Evolutionary conservation across 2,888 invertebrate genomes (phyloP).

Genomic region (Hyalella azteca): DNA sequence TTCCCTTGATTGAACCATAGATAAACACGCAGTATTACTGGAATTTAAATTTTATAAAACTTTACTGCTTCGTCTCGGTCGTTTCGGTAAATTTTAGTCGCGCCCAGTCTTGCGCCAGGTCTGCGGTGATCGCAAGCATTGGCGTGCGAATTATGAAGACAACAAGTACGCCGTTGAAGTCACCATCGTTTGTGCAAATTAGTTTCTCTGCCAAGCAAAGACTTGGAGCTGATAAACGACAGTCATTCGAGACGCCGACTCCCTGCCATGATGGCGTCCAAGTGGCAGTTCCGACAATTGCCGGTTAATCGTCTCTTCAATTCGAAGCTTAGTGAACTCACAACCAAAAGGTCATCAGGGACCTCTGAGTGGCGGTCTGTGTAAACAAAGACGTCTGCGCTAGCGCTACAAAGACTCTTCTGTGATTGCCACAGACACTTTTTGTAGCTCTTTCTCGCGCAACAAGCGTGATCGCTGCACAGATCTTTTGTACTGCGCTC

Average conservation of each 20-base stretch:
- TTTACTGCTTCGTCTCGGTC: too few species aligned
- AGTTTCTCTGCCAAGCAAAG: too few species aligned
- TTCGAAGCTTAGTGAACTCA: not conserved
- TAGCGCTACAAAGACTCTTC: not conserved
- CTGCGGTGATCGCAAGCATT: too few species aligned
- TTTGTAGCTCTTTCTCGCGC: conserved; percentile 21
- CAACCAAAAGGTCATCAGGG: conserved; percentile 12
- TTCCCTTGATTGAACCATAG: too few species aligned
- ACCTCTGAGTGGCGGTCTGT: not conserved
- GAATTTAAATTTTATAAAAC: too few species aligned
- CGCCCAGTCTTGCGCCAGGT: too few species aligned
- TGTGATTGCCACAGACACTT: conserved; percentile 18
- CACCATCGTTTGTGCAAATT: too few species aligned
- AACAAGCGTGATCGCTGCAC: conserved; percentile 21
- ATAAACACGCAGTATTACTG: too few species aligned
- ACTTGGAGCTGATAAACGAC: too few species aligned
- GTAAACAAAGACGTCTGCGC: conserved; percentile 28
- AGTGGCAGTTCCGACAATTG: conserved; percentile 6
- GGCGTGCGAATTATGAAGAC: too few species aligned
- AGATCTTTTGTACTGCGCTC: conserved; percentile 20
- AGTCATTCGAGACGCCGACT: not conserved
- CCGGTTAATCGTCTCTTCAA: not conserved
- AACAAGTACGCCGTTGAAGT: too few species aligned
- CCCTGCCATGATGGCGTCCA: not conserved
- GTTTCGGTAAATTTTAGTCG: too few species aligned